Evolutionary conservation across 30 jellyfish, hydroid and myxozoan genomes (phyloP).

Genomic region (Hydractinia symbiolongicarpus): DNA sequence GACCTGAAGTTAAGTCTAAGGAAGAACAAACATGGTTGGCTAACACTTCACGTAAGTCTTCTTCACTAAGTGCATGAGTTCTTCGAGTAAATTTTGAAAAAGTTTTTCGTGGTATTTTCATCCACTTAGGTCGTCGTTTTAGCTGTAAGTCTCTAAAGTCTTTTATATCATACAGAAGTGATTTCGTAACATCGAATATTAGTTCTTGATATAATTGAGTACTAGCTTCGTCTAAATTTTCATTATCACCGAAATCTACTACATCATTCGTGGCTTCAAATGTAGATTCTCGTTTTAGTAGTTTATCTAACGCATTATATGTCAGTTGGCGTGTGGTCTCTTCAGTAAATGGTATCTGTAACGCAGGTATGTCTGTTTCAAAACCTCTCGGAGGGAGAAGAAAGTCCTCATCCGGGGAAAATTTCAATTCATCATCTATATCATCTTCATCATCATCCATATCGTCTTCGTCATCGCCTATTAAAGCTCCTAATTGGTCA

Average conservation of each 20-base stretch:
- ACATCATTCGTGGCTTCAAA: not conserved
- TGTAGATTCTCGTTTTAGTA: slow-evolving; percentile 13
- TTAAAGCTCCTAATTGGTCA: slow-evolving; percentile 70
- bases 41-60: slow-evolving; percentile 45
- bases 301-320: slow-evolving; percentile 48
- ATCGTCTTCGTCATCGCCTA: slow-evolving; percentile 79
- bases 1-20: slow-evolving; percentile 67
- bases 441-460: slow-evolving; percentile 47
- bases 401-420: slow-evolving; percentile 27
- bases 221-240: slow-evolving; percentile 48
- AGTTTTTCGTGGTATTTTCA: slow-evolving; percentile 56
- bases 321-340: slow-evolving; percentile 48
- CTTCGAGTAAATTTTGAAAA: slow-evolving; percentile 81
- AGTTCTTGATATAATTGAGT: slow-evolving; percentile 43
- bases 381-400: slow-evolving; percentile 52
- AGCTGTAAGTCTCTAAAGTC: slow-evolving; percentile 60
- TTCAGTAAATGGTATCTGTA: slow-evolving; percentile 59
- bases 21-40: slow-evolving; percentile 66
- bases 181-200: slow-evolving; percentile 74
- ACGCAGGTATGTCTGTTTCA: slow-evolving; percentile 43
- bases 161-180: slow-evolving; percentile 52
- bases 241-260: not conserved
- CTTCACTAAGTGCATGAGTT: slow-evolving; percentile 38
- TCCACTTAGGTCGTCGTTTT: slow-evolving; percentile 57
- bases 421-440: slow-evolving; percentile 13